A percentile compares a stretch with the other conserved stretches of the same genome.
These are phyloP conservation scores for Drosophila acutilabella DNA, from an alignment of 2,888 invertebrate genomes.

Conservation along the genomic window DNA sequence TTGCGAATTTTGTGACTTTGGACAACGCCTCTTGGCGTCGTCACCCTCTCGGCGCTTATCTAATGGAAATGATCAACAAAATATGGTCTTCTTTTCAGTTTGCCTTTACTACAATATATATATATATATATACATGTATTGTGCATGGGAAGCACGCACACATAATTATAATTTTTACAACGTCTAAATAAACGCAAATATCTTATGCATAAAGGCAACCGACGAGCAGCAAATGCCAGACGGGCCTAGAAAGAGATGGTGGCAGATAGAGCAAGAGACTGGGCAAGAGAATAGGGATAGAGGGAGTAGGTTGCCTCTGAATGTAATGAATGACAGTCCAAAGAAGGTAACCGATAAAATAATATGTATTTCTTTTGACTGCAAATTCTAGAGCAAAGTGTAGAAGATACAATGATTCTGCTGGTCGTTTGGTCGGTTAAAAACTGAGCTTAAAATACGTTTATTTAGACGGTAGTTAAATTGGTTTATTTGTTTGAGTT, in stretches of 20 bases:
- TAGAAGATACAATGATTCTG: slow-evolving; percentile 1
- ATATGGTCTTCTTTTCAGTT: slow-evolving; percentile 66
- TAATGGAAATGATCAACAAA: slow-evolving; percentile 72
- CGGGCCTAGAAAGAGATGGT: neutral
- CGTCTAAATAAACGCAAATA: slow-evolving; percentile 79
- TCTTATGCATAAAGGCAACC: slow-evolving; percentile 68
- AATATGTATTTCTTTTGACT: slow-evolving; percentile 7
- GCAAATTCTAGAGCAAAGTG: slow-evolving; percentile 41
- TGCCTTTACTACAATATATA: slow-evolving; percentile 23
- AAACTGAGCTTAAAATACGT: too few species aligned
- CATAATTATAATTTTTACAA: slow-evolving; percentile 81
- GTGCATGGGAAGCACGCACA: slow-evolving; percentile 66
- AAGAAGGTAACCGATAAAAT: slow-evolving; percentile 58
- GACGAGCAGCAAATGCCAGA: slow-evolving; percentile 33
- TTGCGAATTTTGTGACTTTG: slow-evolving; percentile 49
- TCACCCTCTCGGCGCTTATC: slow-evolving; percentile 56
- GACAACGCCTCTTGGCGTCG: slow-evolving; percentile 42
- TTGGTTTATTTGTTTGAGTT: too few species aligned
- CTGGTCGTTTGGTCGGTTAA: neutral
- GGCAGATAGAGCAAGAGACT: neutral
- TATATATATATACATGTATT: slow-evolving; percentile 22
- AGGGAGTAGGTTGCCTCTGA: slow-evolving; percentile 20
- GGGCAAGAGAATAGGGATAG: slow-evolving; percentile 1
- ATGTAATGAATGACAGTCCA: slow-evolving; percentile 65
- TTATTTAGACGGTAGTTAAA: too few species aligned